Conservation (phyloP, 2,797 vertebrate species). For the Tenualosa thibaudeaui region DNA sequence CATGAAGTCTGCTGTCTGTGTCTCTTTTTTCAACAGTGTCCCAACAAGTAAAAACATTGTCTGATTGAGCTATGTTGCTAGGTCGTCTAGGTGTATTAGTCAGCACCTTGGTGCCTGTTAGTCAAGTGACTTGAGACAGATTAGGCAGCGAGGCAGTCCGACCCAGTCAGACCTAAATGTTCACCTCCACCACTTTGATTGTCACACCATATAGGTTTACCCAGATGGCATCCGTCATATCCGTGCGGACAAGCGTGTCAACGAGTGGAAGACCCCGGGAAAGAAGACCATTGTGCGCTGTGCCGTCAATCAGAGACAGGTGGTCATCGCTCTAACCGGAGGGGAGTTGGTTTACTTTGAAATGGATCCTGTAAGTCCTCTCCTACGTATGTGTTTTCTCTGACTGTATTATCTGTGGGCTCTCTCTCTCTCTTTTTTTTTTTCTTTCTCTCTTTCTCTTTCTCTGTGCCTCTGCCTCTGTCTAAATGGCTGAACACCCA, state of each 20-base stretch:
- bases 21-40: no score
- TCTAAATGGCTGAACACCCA: background rate
- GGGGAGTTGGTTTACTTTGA: constrained; percentile 98
- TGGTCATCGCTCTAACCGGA: constrained; percentile 95
- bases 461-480: background rate
- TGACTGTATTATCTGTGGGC: background rate
- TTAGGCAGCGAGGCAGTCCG: no score
- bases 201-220: constrained; percentile 80
- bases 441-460: background rate
- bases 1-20: no score
- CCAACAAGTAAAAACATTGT: no score
- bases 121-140: no score
- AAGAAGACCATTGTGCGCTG: constrained; percentile 98
- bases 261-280: constrained; percentile 98
- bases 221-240: constrained; percentile 97
- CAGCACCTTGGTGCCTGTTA: no score
- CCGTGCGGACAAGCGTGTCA: constrained; percentile 96
- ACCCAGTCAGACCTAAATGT: no score
- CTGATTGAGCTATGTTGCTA: no score
- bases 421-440: no score
- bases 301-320: constrained; percentile 97
- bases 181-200: background rate
- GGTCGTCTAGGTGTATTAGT: no score
- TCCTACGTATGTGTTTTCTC: background rate
- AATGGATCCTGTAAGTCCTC: constrained; percentile 91